Evolutionary conservation across 2,888 invertebrate genomes (phyloP), one percentile per base, ranked within the genome.

Genomic region (Drosophila vallismaia): DNA sequence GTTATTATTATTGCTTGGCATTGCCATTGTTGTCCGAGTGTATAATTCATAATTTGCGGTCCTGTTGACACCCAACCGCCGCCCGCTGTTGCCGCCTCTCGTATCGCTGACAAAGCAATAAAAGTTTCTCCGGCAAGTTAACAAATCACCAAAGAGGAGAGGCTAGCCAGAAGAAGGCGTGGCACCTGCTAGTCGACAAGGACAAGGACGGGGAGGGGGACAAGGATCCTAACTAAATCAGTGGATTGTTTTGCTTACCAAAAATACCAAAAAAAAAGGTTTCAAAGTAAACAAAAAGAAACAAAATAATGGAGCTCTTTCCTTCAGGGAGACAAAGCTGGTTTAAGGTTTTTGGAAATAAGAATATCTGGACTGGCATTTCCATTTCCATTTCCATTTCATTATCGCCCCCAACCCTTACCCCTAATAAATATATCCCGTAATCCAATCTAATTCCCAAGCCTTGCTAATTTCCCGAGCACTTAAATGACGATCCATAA

Each of bases 111-210:
- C 71, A 67, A 74, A 54, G 78, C 81, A 86, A 86, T 83, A 86
- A 83, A 81, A 86, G 76, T 82, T 84, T 80, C 70, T 77, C 64
- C 45, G 42, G 63, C 73, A 86, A 81, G 86, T 86, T 86, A 83
- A 86, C 86, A 81, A 81, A 86, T 86, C 83, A 79, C 77, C 71
- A 63, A 60, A 64, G 53, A 60, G 64, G 63, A 64, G 53, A 60
- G 45, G 78, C 48, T 66, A 73, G 56, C 62, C 70, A 0, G 24
- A 19, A 19, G 19, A 40, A 9, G 49, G 60, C 51, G 60, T 75
- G 67, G 38, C 48, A 28, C 38, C 36, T 49, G 24, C 29, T 6
- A 5, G 40, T 38, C n/a, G n/a, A n/a, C n/a, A n/a, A n/a, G n/a
- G n/a, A n/a, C n/a, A n/a, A n/a, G 29, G 58, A 14, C 5, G 12